Evolutionary conservation across 2,888 invertebrate genomes (phyloP), one percentile per base, ranked within the genome.

Genomic region (Ephialtes manifestator): DNA sequence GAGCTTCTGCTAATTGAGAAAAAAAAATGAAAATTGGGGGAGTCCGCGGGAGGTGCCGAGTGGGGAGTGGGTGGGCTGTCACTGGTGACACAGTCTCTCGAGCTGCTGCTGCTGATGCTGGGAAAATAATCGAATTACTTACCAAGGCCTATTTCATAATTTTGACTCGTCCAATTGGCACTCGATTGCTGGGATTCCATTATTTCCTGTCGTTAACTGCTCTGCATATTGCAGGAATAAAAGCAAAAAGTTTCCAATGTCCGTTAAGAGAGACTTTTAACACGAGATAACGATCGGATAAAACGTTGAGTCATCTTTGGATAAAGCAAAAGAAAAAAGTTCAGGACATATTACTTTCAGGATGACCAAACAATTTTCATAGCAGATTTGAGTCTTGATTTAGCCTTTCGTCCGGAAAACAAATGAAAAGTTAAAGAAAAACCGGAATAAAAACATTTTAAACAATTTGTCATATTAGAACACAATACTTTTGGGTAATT

Each of bases 51-150:
- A 11, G 13, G 24, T 11, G 20, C 10, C 11, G 20, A 10, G 10
- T 20, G 18, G 53, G 20, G 10, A 28, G 55, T 4, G 20, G 10
- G 20, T 1, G 55, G 28, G 15, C 2, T 10, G 11, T 1, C 5
- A 0, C 55, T 20, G 24, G 4, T 10, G 8, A n/a, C 11, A 24
- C 55, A 13, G 55, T 24, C 55, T 24, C 55, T 55, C 55, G 55
- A 28, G 31, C 51, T 31, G n/a, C n/a, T n/a, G n/a, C n/a, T n/a
- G n/a, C n/a, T n/a, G n/a, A n/a, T n/a, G n/a, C 85, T 58, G 86
- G 86, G 80, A 85, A 86, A 88, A 89, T 90, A 90, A 90, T 90
- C 86, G 81, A 88, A 85, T n/a, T n/a, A n/a, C n/a, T 90, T 87
- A 86, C 81, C 48, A 24, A 78, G 77, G 72, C 55, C 82, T 68